Evolutionary conservation across 2,888 invertebrate genomes (phyloP), one percentile per base, ranked within the genome.

Genomic region (Philereme transversata): DNA sequence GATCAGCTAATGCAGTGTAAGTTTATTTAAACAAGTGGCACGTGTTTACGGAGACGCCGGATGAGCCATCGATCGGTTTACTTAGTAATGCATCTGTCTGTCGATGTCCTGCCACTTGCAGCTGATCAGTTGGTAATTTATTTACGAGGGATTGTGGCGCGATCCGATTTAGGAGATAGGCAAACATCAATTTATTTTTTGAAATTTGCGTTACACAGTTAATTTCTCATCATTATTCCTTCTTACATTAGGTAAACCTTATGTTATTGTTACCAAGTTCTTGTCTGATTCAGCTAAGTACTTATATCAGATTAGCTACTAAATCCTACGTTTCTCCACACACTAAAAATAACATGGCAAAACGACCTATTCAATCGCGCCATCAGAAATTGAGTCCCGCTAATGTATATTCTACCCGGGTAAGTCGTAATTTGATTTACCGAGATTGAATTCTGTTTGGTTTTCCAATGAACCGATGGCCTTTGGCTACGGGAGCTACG

Each of bases 11-110:
- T 92, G 91, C 89, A 84, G 79, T 76, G 76, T 77, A 82, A 79
- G 91, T 90, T 90, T 90, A 90, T 90, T 90, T 90, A 84, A 86
- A 91, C 92, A 92, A 92, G 91, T 90, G 92, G 88, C 88, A 83
- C 82, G 83, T 92, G 92, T 92, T 92, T 92, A 90, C 57, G 77
- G 77, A 80, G 79, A 79, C 86, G 88, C 87, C 90, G 89, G 90
- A 90, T 89, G 87, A 87, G 82, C 79, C 87, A 89, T 90, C 88
- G 90, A 91, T 92, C 90, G 84, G 89, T 87, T 86, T 87, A 86
- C 83, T 78, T 85, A 78, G 90, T 90, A 90, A 89, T 88, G 88
- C 88, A 88, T 86, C 88, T 79, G 81, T 86, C 88, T 79, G 81
- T 83, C 87, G 81, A 85, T 83, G 83, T 78, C 76, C 73, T 77